Evolutionary conservation across 2,113 vertebrate species (phyloP), one percentile per base, ranked within the genome.

Genomic region (Lipophrys pholis): DNA sequence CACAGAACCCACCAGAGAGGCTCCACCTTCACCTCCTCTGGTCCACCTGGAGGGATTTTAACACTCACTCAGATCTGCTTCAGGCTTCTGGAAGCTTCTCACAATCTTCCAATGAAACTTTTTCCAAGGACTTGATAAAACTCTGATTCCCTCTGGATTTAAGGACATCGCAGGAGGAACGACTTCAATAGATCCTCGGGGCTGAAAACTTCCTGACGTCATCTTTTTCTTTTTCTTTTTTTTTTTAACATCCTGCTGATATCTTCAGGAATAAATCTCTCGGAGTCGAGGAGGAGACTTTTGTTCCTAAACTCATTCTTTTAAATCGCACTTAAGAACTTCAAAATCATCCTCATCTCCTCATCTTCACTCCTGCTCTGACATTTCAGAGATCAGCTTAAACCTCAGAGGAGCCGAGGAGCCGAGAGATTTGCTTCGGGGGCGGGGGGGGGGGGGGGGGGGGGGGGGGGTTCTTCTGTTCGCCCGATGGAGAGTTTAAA

Each of bases 361-460:
- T 8, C 17, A 21, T 49, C 57, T 64, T 45, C 21, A 51, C 51
- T 57, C 9, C 35, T 57, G 16, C 35, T 50, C 52, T 12, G 46
- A 64, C 45, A 58, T 63, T 52, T 77, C 15, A 36, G 38, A 66
- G 60, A 78, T 60, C 76, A 72, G 76, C 49, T 66, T 60, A 49
- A 64, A 16, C 57, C 40, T 36, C 38, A 42, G 73, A 54, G 11
- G 12, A 11, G 1, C 11, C 14, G 14, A 2, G 14, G 45, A 48
- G 52, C 40, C 30, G 59, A 48, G 17, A 52, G 48, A 17, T 60
- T 60, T 52, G 43, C 36, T 41, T 8, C 39, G 65, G 5, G 12
- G 35, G 65, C 43, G 2, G 7, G 14, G 21, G 52, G 16, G 38
- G 36, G 11, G 41, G 43, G 11, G 30, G 54, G 48, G 54, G 53